phyloP scores from a whole-genome alignment of 2,797 vertebrate genomes.

The Nannoperca obscura region DNA sequence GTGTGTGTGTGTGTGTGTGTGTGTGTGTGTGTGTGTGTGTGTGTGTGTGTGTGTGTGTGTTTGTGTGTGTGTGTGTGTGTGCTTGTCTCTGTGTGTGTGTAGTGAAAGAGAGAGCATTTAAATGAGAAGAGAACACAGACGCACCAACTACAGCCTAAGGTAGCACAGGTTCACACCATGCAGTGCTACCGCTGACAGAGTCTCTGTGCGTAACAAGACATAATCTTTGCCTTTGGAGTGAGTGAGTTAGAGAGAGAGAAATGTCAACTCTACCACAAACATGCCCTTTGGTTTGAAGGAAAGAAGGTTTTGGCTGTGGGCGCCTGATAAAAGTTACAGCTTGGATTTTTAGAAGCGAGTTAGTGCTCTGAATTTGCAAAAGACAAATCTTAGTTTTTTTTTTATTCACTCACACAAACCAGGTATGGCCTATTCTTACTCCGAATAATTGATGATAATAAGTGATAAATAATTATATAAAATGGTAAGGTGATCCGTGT shows the following conservation, averaged over 20 bases:
- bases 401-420: constrained; percentile 23
- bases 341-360: constrained; percentile 61
- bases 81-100: not conserved
- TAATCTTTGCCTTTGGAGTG: constrained; percentile 80
- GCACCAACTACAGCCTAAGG: constrained; percentile 50
- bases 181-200: constrained; percentile 48
- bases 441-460: constrained; percentile 27
- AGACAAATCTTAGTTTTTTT: constrained; percentile 37
- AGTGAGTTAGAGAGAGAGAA: constrained; percentile 63
- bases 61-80: not conserved
- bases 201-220: constrained; percentile 64
- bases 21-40: not conserved
- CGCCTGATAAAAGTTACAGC: constrained; percentile 71
- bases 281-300: constrained; percentile 73
- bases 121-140: constrained; percentile 45
- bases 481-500: not conserved
- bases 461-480: constrained; percentile 11
- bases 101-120: constrained; percentile 35
- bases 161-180: constrained; percentile 62
- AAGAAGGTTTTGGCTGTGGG: constrained; percentile 62
- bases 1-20: constrained; percentile 12
- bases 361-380: constrained; percentile 62
- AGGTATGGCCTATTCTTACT: constrained; percentile 42
- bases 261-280: constrained; percentile 75
- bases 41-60: constrained; percentile 6